Percentiles rank a stretch among this genome's conserved stretches.
Evolutionary conservation across 1,140 invertebrate species (phyloP).

Genomic region (Brachionus koreanus): DNA sequence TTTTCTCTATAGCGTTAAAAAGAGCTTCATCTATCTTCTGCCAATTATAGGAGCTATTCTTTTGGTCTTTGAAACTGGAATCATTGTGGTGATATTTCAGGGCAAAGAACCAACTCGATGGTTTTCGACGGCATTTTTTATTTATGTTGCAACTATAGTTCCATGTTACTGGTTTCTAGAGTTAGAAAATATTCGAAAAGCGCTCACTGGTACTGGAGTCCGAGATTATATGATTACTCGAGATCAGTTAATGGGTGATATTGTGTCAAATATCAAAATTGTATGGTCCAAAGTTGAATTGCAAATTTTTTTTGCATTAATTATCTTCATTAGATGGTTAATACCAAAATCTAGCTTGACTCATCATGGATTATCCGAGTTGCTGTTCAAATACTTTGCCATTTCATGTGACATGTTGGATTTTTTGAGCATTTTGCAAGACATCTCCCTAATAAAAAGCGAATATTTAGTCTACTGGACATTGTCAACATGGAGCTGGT

Average conservation of each 20-base stretch:
- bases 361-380: conserved; percentile 12
- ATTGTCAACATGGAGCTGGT: conserved; percentile 25
- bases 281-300: conserved; percentile 41
- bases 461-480: conserved; percentile 17
- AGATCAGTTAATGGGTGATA: conserved; percentile 34
- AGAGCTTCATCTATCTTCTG: conserved; percentile 13
- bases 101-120: conserved; percentile 31
- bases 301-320: conserved; percentile 37
- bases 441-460: not conserved
- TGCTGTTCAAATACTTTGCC: conserved; percentile 43
- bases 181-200: conserved; percentile 31
- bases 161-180: conserved; percentile 40
- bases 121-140: conserved; percentile 40
- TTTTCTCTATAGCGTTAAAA: conserved; percentile 6
- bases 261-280: conserved; percentile 19
- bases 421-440: conserved; percentile 32
- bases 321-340: conserved; percentile 42
- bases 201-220: not conserved
- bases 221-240: conserved; percentile 12
- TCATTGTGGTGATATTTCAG: not conserved
- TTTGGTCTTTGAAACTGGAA: not conserved
- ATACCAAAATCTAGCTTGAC: conserved; percentile 23
- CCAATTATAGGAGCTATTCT: conserved; percentile 29
- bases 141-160: conserved; percentile 28
- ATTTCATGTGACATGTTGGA: conserved; percentile 43